Base-by-base conservation (phyloP, 2,888 invertebrate genomes). In the Boloria selene region DNA sequence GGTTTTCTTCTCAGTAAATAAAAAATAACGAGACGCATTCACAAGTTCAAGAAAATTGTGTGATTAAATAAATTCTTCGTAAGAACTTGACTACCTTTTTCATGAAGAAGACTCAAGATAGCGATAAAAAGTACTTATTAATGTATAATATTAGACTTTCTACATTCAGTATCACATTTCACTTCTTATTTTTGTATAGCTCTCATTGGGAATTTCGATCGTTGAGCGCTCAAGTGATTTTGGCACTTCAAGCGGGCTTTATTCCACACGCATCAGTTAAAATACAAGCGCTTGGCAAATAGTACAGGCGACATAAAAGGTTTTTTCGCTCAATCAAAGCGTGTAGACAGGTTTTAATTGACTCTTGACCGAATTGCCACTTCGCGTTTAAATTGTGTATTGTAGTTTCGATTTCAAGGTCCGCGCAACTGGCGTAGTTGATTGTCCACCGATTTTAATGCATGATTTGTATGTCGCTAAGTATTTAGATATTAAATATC, bases 321-420 rank as follows among this genome's bases (percentile, higher is more conserved):
- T 60, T 58, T 17, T 52, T 56, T 51, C 26, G 53, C 31, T 59
- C 60, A 67, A 60, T 60, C 62, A 65, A 63, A 63, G 50, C 53
- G 63, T 42, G 38, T 53, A 61, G 65, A 64, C 58, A 65, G 61
- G 56, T 68, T 68, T 68, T 68, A 70, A 68, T 70, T 66, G 68
- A 68, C 70, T 65, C 65, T 68, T 70, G 70, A 70, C 70, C 68
- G 64, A 65, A 70, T 68, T 68, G 68, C 63, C 68, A 68, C 67
- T 69, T 69, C 68, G 53, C 58, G 61, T 68, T 61, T 64, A 64
- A 70, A 70, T 70, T 65, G 68, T 47, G 61, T 70, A 68, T 68
- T 70, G 67, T 70, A 66, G 72, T 72, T 67, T 67, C 67, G 61
- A 62, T 66, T 63, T 71, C 71, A 73, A 70, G 72, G 70, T 53